Evolutionary conservation across 2,113 vertebrate species (phyloP).

Genomic region (Dendropsophus ebraccatus): DNA sequence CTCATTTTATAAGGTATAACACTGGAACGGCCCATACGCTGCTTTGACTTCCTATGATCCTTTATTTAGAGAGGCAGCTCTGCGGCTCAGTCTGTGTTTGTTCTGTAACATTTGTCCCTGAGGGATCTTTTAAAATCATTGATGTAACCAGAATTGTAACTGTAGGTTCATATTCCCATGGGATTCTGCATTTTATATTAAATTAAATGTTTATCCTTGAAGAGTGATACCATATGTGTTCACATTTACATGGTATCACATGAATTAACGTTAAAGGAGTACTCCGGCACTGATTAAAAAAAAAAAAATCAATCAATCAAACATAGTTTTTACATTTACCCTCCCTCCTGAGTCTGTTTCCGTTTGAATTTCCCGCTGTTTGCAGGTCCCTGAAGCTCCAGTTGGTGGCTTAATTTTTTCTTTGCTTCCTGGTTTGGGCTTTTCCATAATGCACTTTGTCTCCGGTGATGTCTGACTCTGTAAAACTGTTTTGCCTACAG

Average conservation of each 20-base stretch:
- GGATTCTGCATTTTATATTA: not conserved
- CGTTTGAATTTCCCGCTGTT: no score
- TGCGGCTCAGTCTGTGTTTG: not conserved
- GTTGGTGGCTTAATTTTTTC: no score
- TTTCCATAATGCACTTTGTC: no score
- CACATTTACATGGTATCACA: not conserved
- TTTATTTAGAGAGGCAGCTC: not conserved
- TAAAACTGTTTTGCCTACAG: no score
- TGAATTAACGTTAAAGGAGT: no score
- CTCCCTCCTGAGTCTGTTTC: no score
- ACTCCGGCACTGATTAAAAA: no score
- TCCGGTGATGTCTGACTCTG: no score
- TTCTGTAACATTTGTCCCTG: not conserved
- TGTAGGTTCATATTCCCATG: not conserved
- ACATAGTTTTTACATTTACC: no score
- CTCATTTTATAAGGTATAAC: not conserved
- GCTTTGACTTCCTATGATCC: not conserved
- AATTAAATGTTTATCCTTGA: not conserved
- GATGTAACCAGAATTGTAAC: conserved; percentile 5
- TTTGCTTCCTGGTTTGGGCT: no score
- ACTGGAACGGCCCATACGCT: not conserved
- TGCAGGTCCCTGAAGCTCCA: no score
- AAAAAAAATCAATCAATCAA: no score
- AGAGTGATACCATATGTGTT: not conserved
- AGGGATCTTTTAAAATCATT: not conserved